Conservation (phyloP, 2,888 invertebrate genomes). For the Steinernema carpocapsae region DNA sequence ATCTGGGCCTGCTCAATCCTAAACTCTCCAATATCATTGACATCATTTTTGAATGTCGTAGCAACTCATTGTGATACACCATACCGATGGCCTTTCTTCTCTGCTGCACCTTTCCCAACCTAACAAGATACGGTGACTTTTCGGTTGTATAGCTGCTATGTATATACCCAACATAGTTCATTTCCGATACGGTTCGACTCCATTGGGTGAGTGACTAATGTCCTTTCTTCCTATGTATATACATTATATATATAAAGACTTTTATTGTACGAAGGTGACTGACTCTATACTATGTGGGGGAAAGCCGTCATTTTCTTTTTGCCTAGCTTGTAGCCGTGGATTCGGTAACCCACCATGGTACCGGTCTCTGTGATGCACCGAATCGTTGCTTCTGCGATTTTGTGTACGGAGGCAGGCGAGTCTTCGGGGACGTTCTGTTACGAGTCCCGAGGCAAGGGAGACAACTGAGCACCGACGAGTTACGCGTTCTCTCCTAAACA, state of each 20-base stretch:
- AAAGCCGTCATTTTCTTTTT: background rate
- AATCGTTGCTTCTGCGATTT: too few relatives aligned
- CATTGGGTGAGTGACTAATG: constrained; percentile 31
- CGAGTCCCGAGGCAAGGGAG: constrained; percentile 1
- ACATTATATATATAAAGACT: constrained; percentile 29
- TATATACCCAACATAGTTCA: background rate
- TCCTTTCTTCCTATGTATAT: constrained; percentile 29
- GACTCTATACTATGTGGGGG: background rate
- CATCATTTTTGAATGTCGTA: constrained; percentile 7
- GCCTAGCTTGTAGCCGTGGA: background rate
- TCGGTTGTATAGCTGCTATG: constrained; percentile 20
- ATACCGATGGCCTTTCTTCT: constrained; percentile 22
- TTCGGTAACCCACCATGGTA: constrained; percentile 22
- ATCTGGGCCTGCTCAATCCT: constrained; percentile 24
- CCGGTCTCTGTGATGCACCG: background rate
- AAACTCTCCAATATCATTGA: constrained; percentile 1
- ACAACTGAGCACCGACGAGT: background rate
- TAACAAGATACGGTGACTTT: constrained; percentile 14
- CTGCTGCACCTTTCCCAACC: constrained; percentile 1
- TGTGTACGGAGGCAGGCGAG: too few relatives aligned
- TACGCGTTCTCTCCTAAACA: background rate
- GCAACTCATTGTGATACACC: background rate
- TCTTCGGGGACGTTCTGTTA: background rate
- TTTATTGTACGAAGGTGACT: constrained; percentile 10
- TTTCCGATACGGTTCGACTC: constrained; percentile 27